phyloP scores from a whole-genome alignment of 2,888 invertebrate genomes.

The Leptopilina myrica region DNA sequence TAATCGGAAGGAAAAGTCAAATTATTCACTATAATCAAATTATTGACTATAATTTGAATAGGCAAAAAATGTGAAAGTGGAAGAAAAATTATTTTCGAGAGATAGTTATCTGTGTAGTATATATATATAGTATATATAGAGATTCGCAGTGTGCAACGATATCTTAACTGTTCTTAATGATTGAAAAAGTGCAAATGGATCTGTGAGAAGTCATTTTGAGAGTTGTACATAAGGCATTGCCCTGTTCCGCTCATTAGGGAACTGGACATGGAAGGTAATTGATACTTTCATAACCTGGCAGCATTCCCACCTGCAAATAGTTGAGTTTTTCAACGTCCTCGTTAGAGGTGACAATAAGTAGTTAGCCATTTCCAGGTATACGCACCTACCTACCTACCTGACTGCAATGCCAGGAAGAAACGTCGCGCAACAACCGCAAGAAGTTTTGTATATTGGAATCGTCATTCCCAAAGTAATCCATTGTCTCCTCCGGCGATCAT shows the following conservation, averaged over 20 bases:
- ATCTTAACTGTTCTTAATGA: constrained; percentile 28
- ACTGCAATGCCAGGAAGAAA: constrained; percentile 41
- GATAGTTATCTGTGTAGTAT: neutral
- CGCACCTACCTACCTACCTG: constrained; percentile 51
- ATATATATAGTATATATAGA: too few relatives aligned
- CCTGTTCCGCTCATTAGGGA: constrained; percentile 72
- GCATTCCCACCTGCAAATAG: constrained; percentile 73
- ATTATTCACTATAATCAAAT: too few relatives aligned
- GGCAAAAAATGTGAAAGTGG: neutral
- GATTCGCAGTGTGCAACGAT: constrained; percentile 17
- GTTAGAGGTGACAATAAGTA: constrained; percentile 76
- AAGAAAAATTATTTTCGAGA: neutral
- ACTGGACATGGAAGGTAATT: constrained; percentile 72
- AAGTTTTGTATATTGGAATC: constrained; percentile 46
- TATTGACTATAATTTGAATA: too few relatives aligned
- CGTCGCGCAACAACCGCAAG: constrained; percentile 39
- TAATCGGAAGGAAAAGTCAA: too few relatives aligned
- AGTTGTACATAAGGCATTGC: constrained; percentile 43
- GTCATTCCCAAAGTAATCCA: constrained; percentile 34
- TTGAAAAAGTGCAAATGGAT: constrained; percentile 55
- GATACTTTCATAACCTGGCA: constrained; percentile 74
- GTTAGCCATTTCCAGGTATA: constrained; percentile 72
- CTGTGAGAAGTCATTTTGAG: constrained; percentile 51
- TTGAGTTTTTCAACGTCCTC: constrained; percentile 69
- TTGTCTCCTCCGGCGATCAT: neutral